A percentile compares a stretch with the other conserved stretches of the same genome.
These are phyloP conservation scores for Ctena decussata DNA, from an alignment of 2,888 invertebrate species.

Conservation along the genomic window DNA sequence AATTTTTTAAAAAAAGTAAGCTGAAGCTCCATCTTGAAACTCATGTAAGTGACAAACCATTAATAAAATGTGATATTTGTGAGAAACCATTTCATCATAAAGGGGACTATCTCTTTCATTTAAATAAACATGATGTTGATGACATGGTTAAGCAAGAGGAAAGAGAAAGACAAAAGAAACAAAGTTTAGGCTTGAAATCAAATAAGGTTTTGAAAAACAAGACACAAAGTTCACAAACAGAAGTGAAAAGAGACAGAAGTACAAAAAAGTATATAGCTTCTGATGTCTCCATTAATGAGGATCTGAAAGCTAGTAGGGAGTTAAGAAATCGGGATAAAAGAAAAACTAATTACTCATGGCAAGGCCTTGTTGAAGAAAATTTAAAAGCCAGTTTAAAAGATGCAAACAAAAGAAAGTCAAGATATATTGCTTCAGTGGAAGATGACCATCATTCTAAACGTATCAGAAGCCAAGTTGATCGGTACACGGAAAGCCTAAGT, in stretches of 20 bases:
- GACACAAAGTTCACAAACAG: too few species aligned
- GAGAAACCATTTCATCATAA: not conserved
- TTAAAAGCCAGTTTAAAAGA: not conserved
- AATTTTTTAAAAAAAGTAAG: constrained; percentile 41
- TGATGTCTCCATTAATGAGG: too few species aligned
- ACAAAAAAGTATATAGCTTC: too few species aligned
- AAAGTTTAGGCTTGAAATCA: not conserved
- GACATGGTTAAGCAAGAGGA: not conserved
- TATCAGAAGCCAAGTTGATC: not conserved
- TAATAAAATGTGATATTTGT: not conserved
- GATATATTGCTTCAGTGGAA: not conserved
- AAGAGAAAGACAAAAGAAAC: not conserved
- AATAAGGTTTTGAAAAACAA: not conserved
- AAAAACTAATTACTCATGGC: not conserved
- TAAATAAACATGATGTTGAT: not conserved
- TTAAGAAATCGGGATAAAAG: not conserved
- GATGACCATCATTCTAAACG: not conserved
- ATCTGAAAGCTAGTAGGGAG: too few species aligned
- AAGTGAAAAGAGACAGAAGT: not conserved
- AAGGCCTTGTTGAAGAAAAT: not conserved
- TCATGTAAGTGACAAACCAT: constrained; percentile 32
- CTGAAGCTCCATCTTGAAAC: constrained; percentile 53
- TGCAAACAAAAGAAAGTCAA: not conserved
- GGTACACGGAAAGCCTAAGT: not conserved
- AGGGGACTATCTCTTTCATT: not conserved